These are phyloP conservation scores for Hirtodrosophila duncani DNA, from an alignment of 2,888 invertebrate genomes.

Conservation along the genomic window DNA sequence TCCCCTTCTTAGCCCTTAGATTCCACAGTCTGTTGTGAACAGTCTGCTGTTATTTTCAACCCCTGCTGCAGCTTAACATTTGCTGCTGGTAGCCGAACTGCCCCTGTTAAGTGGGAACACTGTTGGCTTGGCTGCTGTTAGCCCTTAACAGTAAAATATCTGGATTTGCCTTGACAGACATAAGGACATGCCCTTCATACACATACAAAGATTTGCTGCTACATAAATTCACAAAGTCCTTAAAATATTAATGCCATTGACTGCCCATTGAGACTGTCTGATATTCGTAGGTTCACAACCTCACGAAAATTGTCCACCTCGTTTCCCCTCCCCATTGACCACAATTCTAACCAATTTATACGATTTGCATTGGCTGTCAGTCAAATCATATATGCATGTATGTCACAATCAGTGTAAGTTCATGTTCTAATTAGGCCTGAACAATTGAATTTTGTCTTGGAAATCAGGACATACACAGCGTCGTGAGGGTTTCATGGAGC, in stretches of 20 bases:
- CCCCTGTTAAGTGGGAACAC: slow-evolving; percentile 44
- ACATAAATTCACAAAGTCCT: too few species aligned
- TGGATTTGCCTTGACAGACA: too few species aligned
- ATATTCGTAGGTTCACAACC: too few species aligned
- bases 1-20: too few species aligned
- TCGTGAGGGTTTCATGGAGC: background rate
- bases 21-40: background rate
- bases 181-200: too few species aligned
- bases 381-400: slow-evolving; percentile 7
- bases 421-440: slow-evolving; percentile 26
- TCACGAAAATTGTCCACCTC: too few species aligned
- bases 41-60: background rate
- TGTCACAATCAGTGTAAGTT: background rate
- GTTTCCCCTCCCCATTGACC: too few species aligned
- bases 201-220: too few species aligned
- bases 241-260: too few species aligned
- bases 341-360: slow-evolving; percentile 9
- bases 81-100: background rate
- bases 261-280: slow-evolving; percentile 23
- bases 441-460: slow-evolving; percentile 32
- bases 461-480: slow-evolving; percentile 1
- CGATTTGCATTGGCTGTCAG: background rate
- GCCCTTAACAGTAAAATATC: too few species aligned
- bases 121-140: too few species aligned
- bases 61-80: slow-evolving; percentile 7